Percentiles rank a stretch among this genome's conserved stretches.
phyloP scores from a whole-genome alignment of 2,888 invertebrate species.

The Chrysolina americana region DNA sequence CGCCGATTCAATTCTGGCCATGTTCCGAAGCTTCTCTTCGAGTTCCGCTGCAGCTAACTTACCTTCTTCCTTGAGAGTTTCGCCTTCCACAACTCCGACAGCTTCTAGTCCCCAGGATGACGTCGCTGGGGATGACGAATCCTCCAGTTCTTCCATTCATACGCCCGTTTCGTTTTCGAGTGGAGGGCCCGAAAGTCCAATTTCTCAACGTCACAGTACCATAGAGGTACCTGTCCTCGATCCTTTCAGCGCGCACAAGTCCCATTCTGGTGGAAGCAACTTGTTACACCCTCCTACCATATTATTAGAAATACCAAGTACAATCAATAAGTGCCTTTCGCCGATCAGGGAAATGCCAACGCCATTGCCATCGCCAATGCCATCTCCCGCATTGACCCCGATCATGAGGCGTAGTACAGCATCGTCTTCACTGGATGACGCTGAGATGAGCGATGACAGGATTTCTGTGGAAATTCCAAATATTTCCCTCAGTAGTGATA shows the following conservation, averaged over 20 bases:
- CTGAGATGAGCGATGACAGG: constrained; percentile 70
- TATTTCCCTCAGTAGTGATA: constrained; percentile 65
- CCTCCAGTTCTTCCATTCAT: constrained; percentile 78
- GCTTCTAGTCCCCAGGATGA: constrained; percentile 84
- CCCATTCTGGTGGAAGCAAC: constrained; percentile 73
- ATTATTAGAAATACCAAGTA: constrained; percentile 82
- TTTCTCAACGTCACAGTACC: constrained; percentile 63
- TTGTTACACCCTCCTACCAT: constrained; percentile 82
- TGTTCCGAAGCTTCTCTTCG: constrained; percentile 83
- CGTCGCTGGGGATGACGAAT: constrained; percentile 78
- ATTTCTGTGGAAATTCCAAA: constrained; percentile 70
- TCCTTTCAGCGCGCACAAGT: constrained; percentile 78
- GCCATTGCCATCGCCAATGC: constrained; percentile 81
- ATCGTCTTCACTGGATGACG: constrained; percentile 70
- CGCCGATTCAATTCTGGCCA: constrained; percentile 85
- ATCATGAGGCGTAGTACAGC: constrained; percentile 69
- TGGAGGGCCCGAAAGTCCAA: constrained; percentile 77
- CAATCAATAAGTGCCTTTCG: constrained; percentile 83
- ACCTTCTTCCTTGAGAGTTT: constrained; percentile 76
- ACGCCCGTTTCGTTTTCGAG: constrained; percentile 75
- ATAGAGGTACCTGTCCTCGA: constrained; percentile 78
- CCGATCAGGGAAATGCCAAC: constrained; percentile 86
- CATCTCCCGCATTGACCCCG: constrained; percentile 80
- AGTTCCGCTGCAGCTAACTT: constrained; percentile 75
- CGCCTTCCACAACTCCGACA: constrained; percentile 81